Evolutionary conservation across 2,797 vertebrate genomes (phyloP).

Genomic region (Garrulus glandarius): DNA sequence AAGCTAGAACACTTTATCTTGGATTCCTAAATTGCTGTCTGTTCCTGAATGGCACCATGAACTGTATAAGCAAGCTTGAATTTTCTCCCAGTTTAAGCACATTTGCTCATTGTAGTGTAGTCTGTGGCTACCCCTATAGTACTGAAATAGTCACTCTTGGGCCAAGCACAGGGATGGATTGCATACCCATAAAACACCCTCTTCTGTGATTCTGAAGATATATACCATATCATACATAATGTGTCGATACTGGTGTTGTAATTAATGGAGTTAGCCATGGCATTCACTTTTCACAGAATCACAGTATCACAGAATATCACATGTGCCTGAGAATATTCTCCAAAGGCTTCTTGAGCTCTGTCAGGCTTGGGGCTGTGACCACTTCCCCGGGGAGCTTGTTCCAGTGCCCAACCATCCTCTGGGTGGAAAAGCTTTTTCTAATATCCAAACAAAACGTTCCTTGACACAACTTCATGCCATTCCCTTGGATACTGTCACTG

Average conservation of each 20-base stretch:
- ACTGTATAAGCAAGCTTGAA: background rate
- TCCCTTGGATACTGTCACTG: background rate
- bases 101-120: rapidly evolving
- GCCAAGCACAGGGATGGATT: background rate
- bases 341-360: background rate
- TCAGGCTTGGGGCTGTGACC: background rate
- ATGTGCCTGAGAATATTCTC: background rate
- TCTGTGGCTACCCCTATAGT: background rate
- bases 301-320: background rate
- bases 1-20: background rate
- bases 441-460: background rate
- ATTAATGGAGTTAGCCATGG: background rate
- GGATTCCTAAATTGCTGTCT: background rate
- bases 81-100: background rate
- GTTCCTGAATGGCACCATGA: background rate
- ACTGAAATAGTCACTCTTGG: background rate
- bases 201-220: background rate
- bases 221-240: background rate
- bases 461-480: background rate
- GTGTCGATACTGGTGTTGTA: background rate
- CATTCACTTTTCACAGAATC: background rate
- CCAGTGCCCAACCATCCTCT: background rate
- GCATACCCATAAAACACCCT: background rate
- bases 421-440: background rate
- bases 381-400: too few species aligned